Conservation (phyloP, 37 sponge, comb jelly and placozoan genomes). For the Dysidea cf. avara region DNA sequence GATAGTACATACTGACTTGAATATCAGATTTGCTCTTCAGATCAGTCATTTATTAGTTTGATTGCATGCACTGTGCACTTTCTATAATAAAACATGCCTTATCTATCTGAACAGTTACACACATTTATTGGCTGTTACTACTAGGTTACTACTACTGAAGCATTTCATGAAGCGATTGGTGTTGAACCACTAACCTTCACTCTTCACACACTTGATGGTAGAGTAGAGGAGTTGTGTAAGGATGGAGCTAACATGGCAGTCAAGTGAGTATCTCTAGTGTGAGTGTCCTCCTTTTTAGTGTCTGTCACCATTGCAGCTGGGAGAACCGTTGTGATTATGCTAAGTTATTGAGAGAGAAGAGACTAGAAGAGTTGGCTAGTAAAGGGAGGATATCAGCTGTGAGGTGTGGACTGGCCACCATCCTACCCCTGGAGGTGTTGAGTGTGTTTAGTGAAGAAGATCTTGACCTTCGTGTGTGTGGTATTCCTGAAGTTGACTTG, state of each 20-base stretch:
- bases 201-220: constrained; percentile 4
- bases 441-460: constrained; percentile 68
- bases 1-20: too few species aligned
- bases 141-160: too few species aligned
- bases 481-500: constrained; percentile 77
- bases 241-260: constrained; percentile 53
- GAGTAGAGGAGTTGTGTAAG: constrained; percentile 48
- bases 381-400: constrained; percentile 53
- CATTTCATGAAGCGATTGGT: too few species aligned
- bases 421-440: constrained; percentile 83
- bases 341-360: constrained; percentile 32
- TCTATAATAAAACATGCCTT: too few species aligned
- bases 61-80: too few species aligned
- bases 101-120: too few species aligned
- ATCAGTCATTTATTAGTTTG: too few species aligned
- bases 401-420: constrained; percentile 82
- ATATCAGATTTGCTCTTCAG: too few species aligned
- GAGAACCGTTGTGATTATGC: constrained; percentile 69
- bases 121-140: too few species aligned
- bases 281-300: too few species aligned
- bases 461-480: constrained; percentile 85
- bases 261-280: constrained; percentile 44
- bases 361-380: constrained; percentile 66
- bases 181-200: not conserved
- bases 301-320: constrained; percentile 39